phyloP scores from a whole-genome alignment of 1,140 invertebrate genomes.

The Choristoneura fumiferana region DNA sequence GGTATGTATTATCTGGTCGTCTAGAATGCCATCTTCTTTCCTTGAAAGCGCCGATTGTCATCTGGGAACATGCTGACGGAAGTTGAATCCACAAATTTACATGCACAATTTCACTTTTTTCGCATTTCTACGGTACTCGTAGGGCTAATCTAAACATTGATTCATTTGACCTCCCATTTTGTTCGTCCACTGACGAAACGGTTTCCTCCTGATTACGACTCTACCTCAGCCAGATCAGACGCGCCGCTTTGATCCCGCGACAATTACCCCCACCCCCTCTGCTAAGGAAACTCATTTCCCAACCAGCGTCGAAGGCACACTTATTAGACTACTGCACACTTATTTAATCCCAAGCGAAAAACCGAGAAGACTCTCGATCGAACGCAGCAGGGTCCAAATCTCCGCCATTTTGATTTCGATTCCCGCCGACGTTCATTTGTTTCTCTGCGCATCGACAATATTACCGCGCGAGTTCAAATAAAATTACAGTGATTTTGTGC shows the following conservation, averaged over 20 bases:
- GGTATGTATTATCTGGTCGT: too few species aligned
- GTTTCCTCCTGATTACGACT: too few species aligned
- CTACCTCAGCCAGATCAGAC: slow-evolving; percentile 1
- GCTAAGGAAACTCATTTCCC: slow-evolving; percentile 20
- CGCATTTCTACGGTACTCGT: too few species aligned
- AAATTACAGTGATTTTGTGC: neutral
- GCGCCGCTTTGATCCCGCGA: slow-evolving; percentile 11
- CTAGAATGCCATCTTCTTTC: too few species aligned
- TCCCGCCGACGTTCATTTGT: slow-evolving; percentile 2
- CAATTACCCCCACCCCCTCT: slow-evolving; percentile 14
- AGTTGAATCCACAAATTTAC: too few species aligned
- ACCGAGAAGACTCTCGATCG: neutral
- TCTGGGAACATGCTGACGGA: too few species aligned
- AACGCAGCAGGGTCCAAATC: neutral
- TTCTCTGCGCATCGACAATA: neutral
- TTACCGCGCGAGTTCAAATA: neutral
- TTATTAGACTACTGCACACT: slow-evolving; percentile 16
- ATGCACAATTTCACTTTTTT: too few species aligned
- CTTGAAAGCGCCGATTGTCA: too few species aligned
- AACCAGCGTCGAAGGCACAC: slow-evolving; percentile 4
- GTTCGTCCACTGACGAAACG: too few species aligned
- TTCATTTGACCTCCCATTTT: too few species aligned
- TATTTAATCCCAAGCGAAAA: neutral
- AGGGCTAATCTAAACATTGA: too few species aligned
- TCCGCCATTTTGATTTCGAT: neutral